A percentile compares a stretch with the other conserved stretches of the same genome.
Conservation (phyloP, 2,797 vertebrate genomes). For the Anguilla obscura region DNA sequence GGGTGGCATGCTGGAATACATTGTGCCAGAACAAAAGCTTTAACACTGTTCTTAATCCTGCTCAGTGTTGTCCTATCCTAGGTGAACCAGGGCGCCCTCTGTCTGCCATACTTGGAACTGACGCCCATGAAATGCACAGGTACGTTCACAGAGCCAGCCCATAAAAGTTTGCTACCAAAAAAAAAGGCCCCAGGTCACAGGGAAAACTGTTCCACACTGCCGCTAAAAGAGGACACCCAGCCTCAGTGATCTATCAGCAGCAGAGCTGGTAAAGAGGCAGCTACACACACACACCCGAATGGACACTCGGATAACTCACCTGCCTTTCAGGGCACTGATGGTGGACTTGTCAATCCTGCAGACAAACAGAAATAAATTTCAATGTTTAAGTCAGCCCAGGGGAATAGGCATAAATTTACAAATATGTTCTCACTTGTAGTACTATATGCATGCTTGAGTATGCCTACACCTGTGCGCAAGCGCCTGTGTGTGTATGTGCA, state of each 20-base stretch:
- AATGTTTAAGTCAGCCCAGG: not conserved
- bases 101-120: not conserved
- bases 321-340: conserved; percentile 83
- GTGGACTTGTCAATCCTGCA: conserved; percentile 93
- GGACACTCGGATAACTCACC: conserved; percentile 74
- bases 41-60: not conserved
- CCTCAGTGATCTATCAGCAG: not conserved
- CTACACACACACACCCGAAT: not conserved
- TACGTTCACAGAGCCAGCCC: not conserved
- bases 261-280: not conserved
- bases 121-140: not conserved
- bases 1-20: not conserved
- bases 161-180: not conserved
- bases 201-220: not conserved
- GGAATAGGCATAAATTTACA: not conserved
- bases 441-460: not conserved
- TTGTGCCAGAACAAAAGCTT: not conserved
- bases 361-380: conserved; percentile 53
- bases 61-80: not conserved
- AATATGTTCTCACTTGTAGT: not conserved
- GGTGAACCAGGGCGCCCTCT: not conserved
- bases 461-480: not conserved
- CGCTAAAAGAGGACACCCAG: not conserved
- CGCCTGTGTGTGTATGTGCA: not conserved
- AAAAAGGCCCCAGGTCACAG: not conserved